These are phyloP conservation scores for Lasioglossum baleicum DNA, from an alignment of 1,140 invertebrate species.

Conservation along the genomic window DNA sequence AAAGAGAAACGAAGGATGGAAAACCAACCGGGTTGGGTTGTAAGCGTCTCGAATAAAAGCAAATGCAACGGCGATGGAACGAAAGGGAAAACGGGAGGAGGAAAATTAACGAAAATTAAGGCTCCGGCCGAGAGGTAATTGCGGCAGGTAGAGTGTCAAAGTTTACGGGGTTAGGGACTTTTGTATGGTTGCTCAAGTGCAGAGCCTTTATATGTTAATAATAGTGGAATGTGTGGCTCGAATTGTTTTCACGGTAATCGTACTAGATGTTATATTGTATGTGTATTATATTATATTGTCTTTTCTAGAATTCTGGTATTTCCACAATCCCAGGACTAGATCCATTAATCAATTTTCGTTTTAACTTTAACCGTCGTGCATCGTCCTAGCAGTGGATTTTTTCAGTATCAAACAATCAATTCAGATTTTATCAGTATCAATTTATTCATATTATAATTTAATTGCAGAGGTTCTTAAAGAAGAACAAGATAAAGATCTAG, in stretches of 20 bases:
- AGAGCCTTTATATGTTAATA: not conserved
- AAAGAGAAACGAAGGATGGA: slow-evolving; percentile 47
- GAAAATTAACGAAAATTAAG: slow-evolving; percentile 23
- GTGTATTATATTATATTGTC: no score
- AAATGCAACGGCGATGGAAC: slow-evolving; percentile 5
- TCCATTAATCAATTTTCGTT: no score
- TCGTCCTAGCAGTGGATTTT: no score
- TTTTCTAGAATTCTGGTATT: no score
- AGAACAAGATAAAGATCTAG: no score
- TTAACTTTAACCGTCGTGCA: no score
- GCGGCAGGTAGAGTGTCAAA: slow-evolving; percentile 6
- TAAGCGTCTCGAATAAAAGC: slow-evolving; percentile 47
- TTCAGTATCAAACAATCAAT: no score
- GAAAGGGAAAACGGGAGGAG: slow-evolving; percentile 17
- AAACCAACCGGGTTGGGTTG: slow-evolving; percentile 47
- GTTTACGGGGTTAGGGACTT: not conserved
- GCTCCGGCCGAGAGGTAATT: slow-evolving; percentile 26
- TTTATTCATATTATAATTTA: no score
- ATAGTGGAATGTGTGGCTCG: not conserved
- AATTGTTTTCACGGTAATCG: not conserved
- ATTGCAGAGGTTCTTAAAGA: no score
- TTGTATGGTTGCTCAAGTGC: not conserved
- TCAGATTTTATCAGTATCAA: no score
- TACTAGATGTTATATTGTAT: not conserved
- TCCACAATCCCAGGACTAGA: no score